A percentile compares a stretch with the other conserved stretches of the same genome.
These are phyloP conservation scores for Drosophila buzzatii DNA, from an alignment of 2,888 invertebrate species.

Conservation along the genomic window DNA sequence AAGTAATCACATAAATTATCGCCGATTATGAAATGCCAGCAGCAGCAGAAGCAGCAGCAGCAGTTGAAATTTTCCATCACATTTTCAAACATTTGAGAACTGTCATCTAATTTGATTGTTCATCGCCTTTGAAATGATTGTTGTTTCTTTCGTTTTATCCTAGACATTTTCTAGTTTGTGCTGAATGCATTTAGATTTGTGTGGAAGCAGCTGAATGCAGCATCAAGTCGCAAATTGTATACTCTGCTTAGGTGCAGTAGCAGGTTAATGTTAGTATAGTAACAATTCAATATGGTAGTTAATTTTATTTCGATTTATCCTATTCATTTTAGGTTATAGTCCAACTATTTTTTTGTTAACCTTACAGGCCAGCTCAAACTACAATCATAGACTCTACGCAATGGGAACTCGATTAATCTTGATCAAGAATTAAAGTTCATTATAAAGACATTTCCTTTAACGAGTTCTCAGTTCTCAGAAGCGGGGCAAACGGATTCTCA, in stretches of 20 bases:
- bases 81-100: slow-evolving; percentile 16
- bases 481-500: not conserved
- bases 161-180: slow-evolving; percentile 9
- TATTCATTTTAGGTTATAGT: too few species aligned
- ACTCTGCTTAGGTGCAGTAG: not conserved
- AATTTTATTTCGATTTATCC: too few species aligned
- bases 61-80: slow-evolving; percentile 39
- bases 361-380: too few species aligned
- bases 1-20: slow-evolving; percentile 76
- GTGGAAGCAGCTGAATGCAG: not conserved
- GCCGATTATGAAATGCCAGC: slow-evolving; percentile 58
- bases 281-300: too few species aligned
- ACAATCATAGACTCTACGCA: not conserved
- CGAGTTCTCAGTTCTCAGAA: not conserved
- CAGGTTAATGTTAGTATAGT: too few species aligned
- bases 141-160: not conserved
- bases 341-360: too few species aligned
- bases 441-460: not conserved
- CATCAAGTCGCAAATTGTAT: not conserved
- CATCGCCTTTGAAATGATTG: not conserved
- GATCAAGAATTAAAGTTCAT: not conserved
- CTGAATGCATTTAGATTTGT: slow-evolving; percentile 13
- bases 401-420: not conserved
- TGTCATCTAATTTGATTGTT: slow-evolving; percentile 17
- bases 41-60: slow-evolving; percentile 5